Conservation (phyloP, 1,140 invertebrate species). For the Protaetia brevitarsis region DNA sequence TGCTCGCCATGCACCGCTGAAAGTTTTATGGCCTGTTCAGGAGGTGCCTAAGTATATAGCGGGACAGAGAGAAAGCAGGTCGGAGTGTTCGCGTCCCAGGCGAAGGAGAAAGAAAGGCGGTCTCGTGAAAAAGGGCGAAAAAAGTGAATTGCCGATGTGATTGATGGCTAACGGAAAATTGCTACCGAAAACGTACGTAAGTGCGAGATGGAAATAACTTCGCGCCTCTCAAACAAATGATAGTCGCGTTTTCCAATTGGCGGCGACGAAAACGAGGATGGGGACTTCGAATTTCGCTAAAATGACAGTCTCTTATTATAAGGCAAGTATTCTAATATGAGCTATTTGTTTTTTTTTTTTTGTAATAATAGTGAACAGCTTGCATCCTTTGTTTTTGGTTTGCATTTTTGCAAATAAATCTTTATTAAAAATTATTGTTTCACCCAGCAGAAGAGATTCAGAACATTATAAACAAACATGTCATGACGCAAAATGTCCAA, state of each 20-base stretch:
- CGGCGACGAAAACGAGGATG: not conserved
- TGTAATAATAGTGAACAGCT: too few species aligned
- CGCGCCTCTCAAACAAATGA: slow-evolving; percentile 11
- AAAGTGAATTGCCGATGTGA: slow-evolving; percentile 17
- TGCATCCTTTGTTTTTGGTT: too few species aligned
- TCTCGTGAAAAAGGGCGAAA: not conserved
- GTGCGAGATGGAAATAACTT: slow-evolving; percentile 8
- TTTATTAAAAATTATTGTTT: too few species aligned
- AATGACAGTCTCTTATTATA: too few species aligned
- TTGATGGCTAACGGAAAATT: slow-evolving; percentile 16
- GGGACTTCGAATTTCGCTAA: not conserved
- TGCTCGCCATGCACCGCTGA: slow-evolving; percentile 9
- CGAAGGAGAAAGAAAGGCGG: not conserved
- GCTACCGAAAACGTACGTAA: slow-evolving; percentile 5
- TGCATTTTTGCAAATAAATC: too few species aligned
- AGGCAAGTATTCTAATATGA: too few species aligned
- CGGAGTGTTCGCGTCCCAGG: not conserved
- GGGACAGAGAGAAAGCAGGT: not conserved
- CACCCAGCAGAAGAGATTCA: too few species aligned
- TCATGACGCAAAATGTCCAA: too few species aligned
- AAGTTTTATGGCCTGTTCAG: slow-evolving; percentile 14
- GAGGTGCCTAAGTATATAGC: slow-evolving; percentile 9
- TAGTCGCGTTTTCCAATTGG: slow-evolving; percentile 8
- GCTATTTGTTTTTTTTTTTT: too few species aligned
- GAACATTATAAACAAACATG: too few species aligned